Percentiles rank a stretch among this genome's conserved stretches.
phyloP scores from a whole-genome alignment of 2,888 invertebrate species.

The Argyra leucocephala region DNA sequence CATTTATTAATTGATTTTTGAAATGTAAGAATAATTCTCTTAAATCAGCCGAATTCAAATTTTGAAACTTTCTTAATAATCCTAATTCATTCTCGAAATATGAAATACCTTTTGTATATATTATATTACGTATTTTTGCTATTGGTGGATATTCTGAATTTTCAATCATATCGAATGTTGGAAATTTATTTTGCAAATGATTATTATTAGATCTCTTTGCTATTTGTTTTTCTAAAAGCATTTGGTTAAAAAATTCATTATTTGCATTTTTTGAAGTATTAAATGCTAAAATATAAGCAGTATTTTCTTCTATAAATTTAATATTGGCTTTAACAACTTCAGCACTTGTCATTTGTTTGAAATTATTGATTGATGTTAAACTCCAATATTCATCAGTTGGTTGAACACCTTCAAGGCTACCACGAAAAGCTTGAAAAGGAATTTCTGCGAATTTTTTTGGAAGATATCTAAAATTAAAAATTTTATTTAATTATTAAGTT shows the following conservation, averaged over 20 bases:
- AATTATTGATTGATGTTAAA: background rate
- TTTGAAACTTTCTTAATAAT: background rate
- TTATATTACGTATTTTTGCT: background rate
- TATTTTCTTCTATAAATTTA: background rate
- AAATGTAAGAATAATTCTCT: background rate
- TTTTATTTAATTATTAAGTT: too few relatives aligned
- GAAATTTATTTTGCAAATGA: conserved; percentile 1
- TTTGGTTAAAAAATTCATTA: background rate
- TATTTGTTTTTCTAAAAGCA: background rate
- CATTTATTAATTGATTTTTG: background rate
- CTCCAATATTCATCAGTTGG: background rate
- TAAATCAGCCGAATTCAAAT: background rate
- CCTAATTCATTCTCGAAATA: background rate
- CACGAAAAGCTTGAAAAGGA: background rate
- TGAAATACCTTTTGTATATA: background rate
- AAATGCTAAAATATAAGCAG: background rate
- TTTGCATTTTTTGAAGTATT: background rate
- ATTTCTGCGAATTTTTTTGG: background rate
- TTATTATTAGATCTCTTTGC: background rate
- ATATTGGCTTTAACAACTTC: background rate
- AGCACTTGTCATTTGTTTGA: background rate
- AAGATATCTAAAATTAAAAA: background rate
- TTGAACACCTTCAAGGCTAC: background rate
- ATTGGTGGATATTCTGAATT: background rate
- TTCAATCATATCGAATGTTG: background rate